Conservation (phyloP, 2,113 vertebrate species). For the Leucoraja erinaceus region DNA sequence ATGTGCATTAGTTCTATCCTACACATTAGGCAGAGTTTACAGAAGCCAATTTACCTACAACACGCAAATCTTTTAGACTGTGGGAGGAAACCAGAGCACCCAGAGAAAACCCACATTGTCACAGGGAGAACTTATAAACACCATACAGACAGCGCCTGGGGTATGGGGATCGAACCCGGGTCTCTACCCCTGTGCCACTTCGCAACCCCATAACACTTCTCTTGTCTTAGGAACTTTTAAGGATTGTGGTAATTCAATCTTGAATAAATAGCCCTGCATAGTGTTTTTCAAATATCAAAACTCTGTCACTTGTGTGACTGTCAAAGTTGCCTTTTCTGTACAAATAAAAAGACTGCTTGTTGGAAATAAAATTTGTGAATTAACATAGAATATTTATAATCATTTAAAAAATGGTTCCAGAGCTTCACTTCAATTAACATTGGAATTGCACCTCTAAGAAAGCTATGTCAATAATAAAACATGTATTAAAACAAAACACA, state of each 20-base stretch:
- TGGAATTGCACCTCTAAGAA: not conserved
- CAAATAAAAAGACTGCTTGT: not conserved
- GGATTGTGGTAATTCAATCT: not conserved
- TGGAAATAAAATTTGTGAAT: not conserved
- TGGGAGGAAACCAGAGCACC: no score
- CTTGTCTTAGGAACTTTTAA: not conserved
- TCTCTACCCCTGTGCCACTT: no score
- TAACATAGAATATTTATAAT: not conserved
- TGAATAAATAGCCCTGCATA: not conserved
- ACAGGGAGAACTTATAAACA: no score
- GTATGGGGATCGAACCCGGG: no score
- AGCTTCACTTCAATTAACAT: not conserved
- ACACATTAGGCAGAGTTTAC: no score
- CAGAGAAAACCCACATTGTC: no score
- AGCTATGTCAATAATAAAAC: not conserved
- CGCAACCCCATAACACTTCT: not conserved
- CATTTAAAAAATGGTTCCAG: not conserved
- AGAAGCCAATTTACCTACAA: no score
- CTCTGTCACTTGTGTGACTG: not conserved
- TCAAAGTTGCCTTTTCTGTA: not conserved
- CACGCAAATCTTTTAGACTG: no score
- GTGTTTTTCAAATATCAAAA: not conserved
- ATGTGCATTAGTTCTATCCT: no score
- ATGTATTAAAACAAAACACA: not conserved
- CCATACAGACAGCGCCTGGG: no score